Base-by-base conservation (phyloP, 2,888 invertebrate species). In the Euplagia quadripunctaria region DNA sequence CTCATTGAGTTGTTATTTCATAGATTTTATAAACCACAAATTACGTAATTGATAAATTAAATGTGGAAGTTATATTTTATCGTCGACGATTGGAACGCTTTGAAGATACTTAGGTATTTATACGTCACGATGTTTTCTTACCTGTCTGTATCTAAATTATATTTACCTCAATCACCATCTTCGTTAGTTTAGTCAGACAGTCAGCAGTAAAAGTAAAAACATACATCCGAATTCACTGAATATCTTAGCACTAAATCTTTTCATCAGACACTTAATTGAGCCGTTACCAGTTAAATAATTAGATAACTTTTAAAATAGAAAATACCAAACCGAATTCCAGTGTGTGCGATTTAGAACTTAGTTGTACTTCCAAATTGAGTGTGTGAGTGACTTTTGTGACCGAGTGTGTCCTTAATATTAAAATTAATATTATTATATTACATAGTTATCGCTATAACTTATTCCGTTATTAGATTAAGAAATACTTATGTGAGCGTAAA, bases 1-100 rank as follows among this genome's bases (percentile, higher is more conserved):
- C 41, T 51, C 46, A 51, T 46, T 67, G 64, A 61, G 49, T 58
- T 61, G 16, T 17, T 4, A 70, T 63, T 20, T 72, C 49, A 51
- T 41, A 41, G 41, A 66, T 51, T 51, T 51, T 3, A 51, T 66
- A 51, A 17, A 41, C 41, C 51, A 51, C 31, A 66, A 51, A 41
- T 66, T 9, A 51, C 51, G 49, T 31, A 31, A 41, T 17, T 51
- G 8, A 16, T 51, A 4, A 31, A 61, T 61, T 14, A 31, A 61
- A 61, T 31, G 9, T 61, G 61, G 31, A 31, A 61, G 14, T 14
- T 14, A 31, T 61, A 61, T 61, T 31, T 14, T 5, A 61, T 31
- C 31, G 31, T 31, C 31, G 31, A 31, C 5, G 6, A 31, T 14
- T 14, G 14, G 31, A 61, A 61, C 31, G 61, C 61, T 61, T 61